phyloP scores from a whole-genome alignment of 1,140 invertebrate genomes.

The Nebria ingens region DNA sequence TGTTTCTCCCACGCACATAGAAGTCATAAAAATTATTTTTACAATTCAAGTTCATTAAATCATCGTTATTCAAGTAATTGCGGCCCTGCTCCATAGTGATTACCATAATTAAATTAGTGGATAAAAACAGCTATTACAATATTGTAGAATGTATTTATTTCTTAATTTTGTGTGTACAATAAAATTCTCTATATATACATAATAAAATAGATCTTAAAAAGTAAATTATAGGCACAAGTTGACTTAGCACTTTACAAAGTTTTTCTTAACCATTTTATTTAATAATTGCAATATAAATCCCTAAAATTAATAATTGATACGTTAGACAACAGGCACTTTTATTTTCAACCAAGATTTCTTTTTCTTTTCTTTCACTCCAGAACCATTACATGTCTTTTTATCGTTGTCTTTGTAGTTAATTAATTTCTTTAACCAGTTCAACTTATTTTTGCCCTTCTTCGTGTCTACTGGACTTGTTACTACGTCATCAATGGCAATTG shows the following conservation, averaged over 20 bases:
- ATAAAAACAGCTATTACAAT: no score
- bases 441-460: not conserved
- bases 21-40: no score
- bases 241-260: not conserved
- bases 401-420: not conserved
- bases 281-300: no score
- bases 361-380: constrained; percentile 1
- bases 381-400: not conserved
- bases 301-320: no score
- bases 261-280: not conserved
- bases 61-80: no score
- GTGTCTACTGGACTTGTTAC: not conserved
- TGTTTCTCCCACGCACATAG: no score
- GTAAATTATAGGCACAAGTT: not conserved
- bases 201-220: not conserved
- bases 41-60: no score
- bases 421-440: not conserved
- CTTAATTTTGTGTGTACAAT: no score
- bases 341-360: not conserved
- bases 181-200: not conserved
- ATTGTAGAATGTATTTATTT: not conserved
- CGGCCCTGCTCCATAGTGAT: no score
- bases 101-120: no score
- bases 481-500: not conserved
- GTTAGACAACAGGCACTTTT: not conserved